Percentiles rank a stretch among this genome's conserved stretches.
Evolutionary conservation across 2,888 invertebrate genomes (phyloP).

Genomic region (Acrobeloides nanus): DNA sequence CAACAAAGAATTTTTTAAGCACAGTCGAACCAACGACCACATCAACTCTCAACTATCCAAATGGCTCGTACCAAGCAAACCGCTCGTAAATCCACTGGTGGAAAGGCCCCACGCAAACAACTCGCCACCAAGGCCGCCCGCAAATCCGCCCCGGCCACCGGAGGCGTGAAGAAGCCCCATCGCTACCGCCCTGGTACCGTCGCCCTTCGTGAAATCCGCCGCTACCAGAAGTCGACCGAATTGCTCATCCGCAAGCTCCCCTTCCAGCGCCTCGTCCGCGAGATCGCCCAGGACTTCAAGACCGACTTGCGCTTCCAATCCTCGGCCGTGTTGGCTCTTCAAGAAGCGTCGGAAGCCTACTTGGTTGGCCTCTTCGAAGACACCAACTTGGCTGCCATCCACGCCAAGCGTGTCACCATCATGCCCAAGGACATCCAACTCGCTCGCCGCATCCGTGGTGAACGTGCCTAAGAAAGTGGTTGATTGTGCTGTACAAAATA

Average conservation of each 20-base stretch:
- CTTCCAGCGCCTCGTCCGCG: slow-evolving; percentile 87
- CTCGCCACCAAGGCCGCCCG: slow-evolving; percentile 68
- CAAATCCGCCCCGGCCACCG: slow-evolving; percentile 63
- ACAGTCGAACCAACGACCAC: too few species aligned
- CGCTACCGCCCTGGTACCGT: slow-evolving; percentile 90
- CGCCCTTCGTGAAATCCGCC: slow-evolving; percentile 88
- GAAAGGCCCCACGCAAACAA: slow-evolving; percentile 90
- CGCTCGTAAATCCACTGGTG: slow-evolving; percentile 91
- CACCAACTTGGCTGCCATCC: slow-evolving; percentile 94
- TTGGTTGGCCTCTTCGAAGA: too few species aligned
- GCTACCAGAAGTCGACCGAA: slow-evolving; percentile 92
- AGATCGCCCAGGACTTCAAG: slow-evolving; percentile 74
- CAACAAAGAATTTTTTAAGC: too few species aligned
- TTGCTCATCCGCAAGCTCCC: slow-evolving; percentile 88
- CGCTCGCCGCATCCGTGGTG: slow-evolving; percentile 27
- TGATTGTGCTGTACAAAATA: too few species aligned
- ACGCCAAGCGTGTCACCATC: slow-evolving; percentile 92
- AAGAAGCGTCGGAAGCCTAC: too few species aligned
- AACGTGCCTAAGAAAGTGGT: slow-evolving; percentile 26
- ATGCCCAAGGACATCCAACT: slow-evolving; percentile 86
- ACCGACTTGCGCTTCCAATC: too few species aligned
- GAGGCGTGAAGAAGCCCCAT: slow-evolving; percentile 91
- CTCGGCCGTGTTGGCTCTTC: too few species aligned
- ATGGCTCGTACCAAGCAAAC: slow-evolving; percentile 98
- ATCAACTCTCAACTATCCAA: too few species aligned